Base-by-base conservation (phyloP, 2,113 vertebrate genomes). In the Pandion haliaetus region DNA sequence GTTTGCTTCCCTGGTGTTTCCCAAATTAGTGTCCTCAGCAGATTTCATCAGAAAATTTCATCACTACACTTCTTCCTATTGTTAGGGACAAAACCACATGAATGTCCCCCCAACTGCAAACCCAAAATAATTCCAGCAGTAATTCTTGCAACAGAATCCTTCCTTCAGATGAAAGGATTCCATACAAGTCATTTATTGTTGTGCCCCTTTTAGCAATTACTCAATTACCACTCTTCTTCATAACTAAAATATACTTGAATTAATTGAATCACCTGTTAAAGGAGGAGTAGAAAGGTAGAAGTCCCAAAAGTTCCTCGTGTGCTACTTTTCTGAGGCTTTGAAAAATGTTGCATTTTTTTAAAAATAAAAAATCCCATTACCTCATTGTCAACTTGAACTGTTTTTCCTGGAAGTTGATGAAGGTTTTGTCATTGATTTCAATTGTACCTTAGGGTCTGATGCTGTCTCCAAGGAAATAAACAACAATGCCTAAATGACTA, bases 401-500 rank as follows among this genome's bases (percentile, higher is more conserved):
- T 76, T 94, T 96, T 95, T 87, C 70, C 91, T 96, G 95, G 94
- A 91, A 87, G 19, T 25, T 87, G 91, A 79, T 84, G 44, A 76
- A 87, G 78, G 8, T 90, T 95, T 95, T 91, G 62, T 18, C 57
- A 61, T 81, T 84, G 65, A 61, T 82, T 96, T 87, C 45, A 44
- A 44, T 19, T 71, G 52, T 69, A 93, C 26, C 49, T 89, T 82
- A 87, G 36, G 34, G 57, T 89, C 47, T 91, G 77, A 91, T 87
- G 65, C 44, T 87, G 73, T 96, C 73, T 96, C 95, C 87, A 96
- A 95, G 94, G 95, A 96, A 91, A 76, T 82, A 96, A 91, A 96
- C 52, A 97, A 72, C 54, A 93, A 55, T 91, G 34, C 25, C 54
- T 31, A 79, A 84, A 89, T 87, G 40, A 76, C 40, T 85, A 61